A percentile compares a stretch with the other conserved stretches of the same genome.
Evolutionary conservation across 2,888 invertebrate species (phyloP).

Genomic region (Mayetiola destructor): DNA sequence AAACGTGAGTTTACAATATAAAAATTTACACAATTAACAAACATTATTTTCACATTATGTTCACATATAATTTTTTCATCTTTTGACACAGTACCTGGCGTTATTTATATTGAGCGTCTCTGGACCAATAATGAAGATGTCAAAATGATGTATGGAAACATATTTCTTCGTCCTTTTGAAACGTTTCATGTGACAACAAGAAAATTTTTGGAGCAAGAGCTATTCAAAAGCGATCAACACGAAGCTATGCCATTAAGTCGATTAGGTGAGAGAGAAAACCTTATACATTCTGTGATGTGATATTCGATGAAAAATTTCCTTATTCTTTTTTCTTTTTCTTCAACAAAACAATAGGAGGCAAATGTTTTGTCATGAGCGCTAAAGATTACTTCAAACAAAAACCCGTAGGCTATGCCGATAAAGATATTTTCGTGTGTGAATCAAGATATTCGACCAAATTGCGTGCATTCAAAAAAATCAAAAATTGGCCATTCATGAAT

Average conservation of each 20-base stretch:
- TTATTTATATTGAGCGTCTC: slow-evolving; percentile 76
- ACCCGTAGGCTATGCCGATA: slow-evolving; percentile 76
- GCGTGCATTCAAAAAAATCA: slow-evolving; percentile 87
- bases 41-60: not conserved
- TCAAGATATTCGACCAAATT: slow-evolving; percentile 78
- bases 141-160: slow-evolving; percentile 82
- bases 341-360: too few relatives aligned
- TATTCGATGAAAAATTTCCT: too few relatives aligned
- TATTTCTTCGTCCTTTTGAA: slow-evolving; percentile 83
- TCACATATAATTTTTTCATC: not conserved
- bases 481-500: slow-evolving; percentile 49
- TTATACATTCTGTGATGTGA: too few relatives aligned
- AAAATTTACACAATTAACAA: not conserved
- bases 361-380: slow-evolving; percentile 86
- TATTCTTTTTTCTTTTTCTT: too few relatives aligned
- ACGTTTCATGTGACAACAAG: slow-evolving; percentile 91
- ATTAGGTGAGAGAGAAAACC: too few relatives aligned
- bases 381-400: slow-evolving; percentile 84
- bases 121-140: slow-evolving; percentile 73
- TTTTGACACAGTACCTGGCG: slow-evolving; percentile 47
- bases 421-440: slow-evolving; percentile 94
- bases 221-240: slow-evolving; percentile 87
- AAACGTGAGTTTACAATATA: slow-evolving; percentile 23
- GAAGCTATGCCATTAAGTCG: slow-evolving; percentile 72
- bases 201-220: slow-evolving; percentile 85